Base-by-base conservation (phyloP, 2,797 vertebrate species). In the Avahi laniger region DNA sequence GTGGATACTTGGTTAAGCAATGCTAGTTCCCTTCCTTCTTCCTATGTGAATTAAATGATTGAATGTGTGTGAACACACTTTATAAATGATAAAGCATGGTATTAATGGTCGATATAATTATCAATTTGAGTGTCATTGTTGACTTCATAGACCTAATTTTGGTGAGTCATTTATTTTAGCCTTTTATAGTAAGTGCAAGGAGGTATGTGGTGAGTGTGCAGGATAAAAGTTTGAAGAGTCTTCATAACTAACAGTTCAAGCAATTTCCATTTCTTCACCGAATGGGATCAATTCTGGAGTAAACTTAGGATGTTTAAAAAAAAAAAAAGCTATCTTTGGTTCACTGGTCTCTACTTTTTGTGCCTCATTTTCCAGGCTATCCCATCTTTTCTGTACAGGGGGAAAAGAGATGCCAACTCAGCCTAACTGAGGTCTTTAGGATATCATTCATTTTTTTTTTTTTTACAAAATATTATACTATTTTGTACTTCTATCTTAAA, bases 91-190 rank as follows among this genome's bases (percentile, higher is more conserved):
- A 59, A 87, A 81, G 26, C 4, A 17, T 22, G 3, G 11, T 63
- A 65, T 26, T 72, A 28, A 20, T 63, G 38, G 35, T 79, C 41
- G 30, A 80, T 46, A 11, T 67, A 83, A 70, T 78, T 82, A 75
- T 35, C 54, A 65, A 7, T 63, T 82, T 84, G 35, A 17, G 30
- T 52, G 72, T 95, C 41, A 67, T 1, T 82, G 67, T 85, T 85
- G 24, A 86, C 70, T 38, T 38, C 83, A 10, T 33, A 90, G 57
- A 72, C 7, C 2, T 86, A 50, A 20, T 87, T 92, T 88, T 57
- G 30, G 20, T 63, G 4, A 96, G 59, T 91, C 54, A n/a, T 91
- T 90, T 88, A 69, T 92, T 84, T 88, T 84, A 85, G 13, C 38
- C 43, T 91, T 90, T 48, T 48, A 54, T 73, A 67, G 30, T 70